phyloP scores from a whole-genome alignment of 2,113 vertebrate genomes.

The Bettongia penicillata region DNA sequence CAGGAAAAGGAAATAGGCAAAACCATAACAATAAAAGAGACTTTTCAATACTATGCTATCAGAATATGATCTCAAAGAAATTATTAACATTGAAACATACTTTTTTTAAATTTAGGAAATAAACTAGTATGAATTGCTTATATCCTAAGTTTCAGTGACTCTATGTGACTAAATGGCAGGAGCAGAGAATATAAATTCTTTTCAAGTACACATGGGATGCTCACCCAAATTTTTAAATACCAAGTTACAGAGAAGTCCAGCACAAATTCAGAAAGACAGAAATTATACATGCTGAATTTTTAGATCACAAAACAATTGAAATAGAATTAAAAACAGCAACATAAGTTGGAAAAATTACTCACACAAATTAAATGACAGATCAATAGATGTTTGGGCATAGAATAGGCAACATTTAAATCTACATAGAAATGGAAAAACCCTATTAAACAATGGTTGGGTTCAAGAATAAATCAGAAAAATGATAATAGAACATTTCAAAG shows the following conservation, averaged over 20 bases:
- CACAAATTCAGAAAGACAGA: not conserved
- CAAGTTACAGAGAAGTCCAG: not conserved
- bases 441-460: not conserved
- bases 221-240: not conserved
- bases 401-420: not conserved
- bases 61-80: not conserved
- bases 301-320: not conserved
- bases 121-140: not conserved
- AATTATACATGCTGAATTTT: not conserved
- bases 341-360: not conserved
- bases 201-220: not conserved
- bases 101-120: not conserved
- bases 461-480: not conserved
- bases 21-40: not conserved
- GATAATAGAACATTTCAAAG: not conserved
- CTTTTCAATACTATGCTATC: not conserved
- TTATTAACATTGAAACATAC: not conserved
- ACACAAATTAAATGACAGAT: not conserved
- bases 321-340: not conserved
- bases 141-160: not conserved
- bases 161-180: not conserved
- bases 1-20: not conserved
- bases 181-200: not conserved
- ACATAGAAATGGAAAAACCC: not conserved
- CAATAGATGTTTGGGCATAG: not conserved